Conservation (phyloP, 2,113 vertebrate species). For the Danionella cerebrum region DNA sequence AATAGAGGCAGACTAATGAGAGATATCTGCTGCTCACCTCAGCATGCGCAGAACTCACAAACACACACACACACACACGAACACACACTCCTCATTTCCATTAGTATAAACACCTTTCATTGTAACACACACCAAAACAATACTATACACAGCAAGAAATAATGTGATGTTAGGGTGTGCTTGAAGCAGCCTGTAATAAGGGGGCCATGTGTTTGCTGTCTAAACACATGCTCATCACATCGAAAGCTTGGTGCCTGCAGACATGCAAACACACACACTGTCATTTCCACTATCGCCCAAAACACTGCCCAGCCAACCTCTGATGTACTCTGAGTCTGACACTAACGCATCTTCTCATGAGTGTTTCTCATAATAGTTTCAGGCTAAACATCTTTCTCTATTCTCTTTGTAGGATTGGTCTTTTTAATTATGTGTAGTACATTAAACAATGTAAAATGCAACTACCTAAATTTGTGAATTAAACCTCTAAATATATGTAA, state of each 20-base stretch:
- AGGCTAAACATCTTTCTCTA: too few species aligned
- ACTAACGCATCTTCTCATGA: constrained; percentile 2
- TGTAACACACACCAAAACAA: constrained; percentile 26
- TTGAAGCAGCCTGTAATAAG: constrained; percentile 55
- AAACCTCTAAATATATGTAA: too few species aligned
- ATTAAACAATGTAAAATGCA: too few species aligned
- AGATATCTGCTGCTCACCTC: constrained; percentile 21
- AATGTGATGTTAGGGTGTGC: constrained; percentile 1
- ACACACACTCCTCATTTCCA: constrained; percentile 42
- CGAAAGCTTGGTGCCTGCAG: constrained; percentile 5
- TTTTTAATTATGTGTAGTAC: too few species aligned
- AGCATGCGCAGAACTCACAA: constrained; percentile 15
- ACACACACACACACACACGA: constrained; percentile 33
- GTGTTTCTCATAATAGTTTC: background rate
- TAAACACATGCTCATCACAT: constrained; percentile 53
- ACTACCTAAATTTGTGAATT: too few species aligned
- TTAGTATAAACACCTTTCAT: constrained; percentile 26
- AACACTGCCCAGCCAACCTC: constrained; percentile 4
- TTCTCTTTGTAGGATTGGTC: too few species aligned
- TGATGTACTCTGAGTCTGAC: constrained; percentile 4
- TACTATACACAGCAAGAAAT: constrained; percentile 26
- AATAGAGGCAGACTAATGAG: constrained; percentile 23
- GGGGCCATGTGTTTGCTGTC: constrained; percentile 60
- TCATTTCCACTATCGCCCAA: background rate
- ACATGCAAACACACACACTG: constrained; percentile 11